A percentile compares a stretch with the other conserved stretches of the same genome.
phyloP scores from a whole-genome alignment of 2,888 invertebrate genomes.

The Drosophila ochracea region DNA sequence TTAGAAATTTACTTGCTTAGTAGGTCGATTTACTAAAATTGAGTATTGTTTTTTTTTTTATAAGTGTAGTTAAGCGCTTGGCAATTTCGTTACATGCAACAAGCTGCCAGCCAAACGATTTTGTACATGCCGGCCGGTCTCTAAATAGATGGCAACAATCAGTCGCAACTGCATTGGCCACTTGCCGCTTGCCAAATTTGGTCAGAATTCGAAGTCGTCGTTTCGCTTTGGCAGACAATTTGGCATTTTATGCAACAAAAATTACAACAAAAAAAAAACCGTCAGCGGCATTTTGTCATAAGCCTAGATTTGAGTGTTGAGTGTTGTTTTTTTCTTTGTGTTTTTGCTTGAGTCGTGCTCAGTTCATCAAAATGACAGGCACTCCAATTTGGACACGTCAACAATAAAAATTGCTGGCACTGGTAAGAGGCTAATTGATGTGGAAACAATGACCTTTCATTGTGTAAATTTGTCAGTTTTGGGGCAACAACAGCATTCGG shows the following conservation, averaged over 20 bases:
- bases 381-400: constrained; percentile 64
- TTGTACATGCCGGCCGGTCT: constrained; percentile 70
- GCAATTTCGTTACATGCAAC: constrained; percentile 68
- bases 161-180: constrained; percentile 54
- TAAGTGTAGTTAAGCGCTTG: constrained; percentile 6
- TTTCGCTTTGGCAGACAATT: constrained; percentile 70
- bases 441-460: constrained; percentile 80
- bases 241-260: constrained; percentile 76
- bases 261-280: constrained; percentile 5
- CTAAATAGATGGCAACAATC: constrained; percentile 37
- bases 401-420: constrained; percentile 17
- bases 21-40: neutral
- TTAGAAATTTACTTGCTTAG: neutral
- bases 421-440: constrained; percentile 71
- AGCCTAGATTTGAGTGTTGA: constrained; percentile 33
- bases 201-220: constrained; percentile 45
- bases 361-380: constrained; percentile 59
- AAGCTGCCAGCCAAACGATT: constrained; percentile 48
- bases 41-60: neutral
- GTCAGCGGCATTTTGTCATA: constrained; percentile 62
- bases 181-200: constrained; percentile 72
- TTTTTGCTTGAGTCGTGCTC: constrained; percentile 40
- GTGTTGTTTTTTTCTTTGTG: neutral
- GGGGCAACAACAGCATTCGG: constrained; percentile 28
- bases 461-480: constrained; percentile 71